Conservation (phyloP, 2,888 invertebrate genomes). For the Pollenia angustigena region DNA sequence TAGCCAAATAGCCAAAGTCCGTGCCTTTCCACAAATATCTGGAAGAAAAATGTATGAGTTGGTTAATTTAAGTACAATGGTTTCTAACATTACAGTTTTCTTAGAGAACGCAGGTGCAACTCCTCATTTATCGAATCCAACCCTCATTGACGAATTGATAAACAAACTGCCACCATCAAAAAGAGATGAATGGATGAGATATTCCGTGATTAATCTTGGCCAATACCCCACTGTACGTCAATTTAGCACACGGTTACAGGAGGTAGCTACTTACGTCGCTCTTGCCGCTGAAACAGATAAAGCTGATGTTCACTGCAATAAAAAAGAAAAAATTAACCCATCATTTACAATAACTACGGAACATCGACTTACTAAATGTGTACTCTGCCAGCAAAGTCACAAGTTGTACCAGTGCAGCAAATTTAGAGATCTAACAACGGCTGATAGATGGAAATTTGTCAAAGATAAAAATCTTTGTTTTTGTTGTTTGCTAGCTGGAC, state of each 20-base stretch:
- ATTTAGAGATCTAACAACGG: constrained; percentile 17
- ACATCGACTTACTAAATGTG: constrained; percentile 2
- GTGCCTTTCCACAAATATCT: constrained; percentile 3
- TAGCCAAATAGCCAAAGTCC: constrained; percentile 26
- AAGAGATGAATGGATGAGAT: constrained; percentile 32
- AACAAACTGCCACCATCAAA: constrained; percentile 24
- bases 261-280: constrained; percentile 51
- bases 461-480: constrained; percentile 39
- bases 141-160: constrained; percentile 27
- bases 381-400: constrained; percentile 28
- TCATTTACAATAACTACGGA: constrained; percentile 29
- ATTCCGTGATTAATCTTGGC: constrained; percentile 15
- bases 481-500: constrained; percentile 31
- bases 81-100: constrained; percentile 26
- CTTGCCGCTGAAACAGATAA: constrained; percentile 20
- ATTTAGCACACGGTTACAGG: constrained; percentile 36
- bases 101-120: constrained; percentile 24
- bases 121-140: constrained; percentile 25
- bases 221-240: constrained; percentile 33
- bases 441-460: not conserved
- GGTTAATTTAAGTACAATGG: constrained; percentile 36
- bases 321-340: constrained; percentile 36
- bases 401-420: constrained; percentile 23
- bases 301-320: not conserved
- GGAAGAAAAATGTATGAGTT: constrained; percentile 29